Conservation (phyloP, 2,888 invertebrate species). For the Lithophane leautieri region DNA sequence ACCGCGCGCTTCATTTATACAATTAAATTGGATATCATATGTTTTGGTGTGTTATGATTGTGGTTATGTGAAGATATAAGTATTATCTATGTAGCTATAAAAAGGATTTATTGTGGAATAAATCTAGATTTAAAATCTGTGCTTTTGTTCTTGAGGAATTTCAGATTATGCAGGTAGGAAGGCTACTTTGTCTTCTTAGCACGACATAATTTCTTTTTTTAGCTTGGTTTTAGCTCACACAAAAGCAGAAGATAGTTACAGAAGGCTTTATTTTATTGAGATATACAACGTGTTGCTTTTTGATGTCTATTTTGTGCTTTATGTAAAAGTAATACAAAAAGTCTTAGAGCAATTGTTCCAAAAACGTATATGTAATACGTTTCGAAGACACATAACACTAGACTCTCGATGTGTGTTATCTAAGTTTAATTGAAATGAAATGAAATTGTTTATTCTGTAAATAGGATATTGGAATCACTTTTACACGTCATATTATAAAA, state of each 20-base stretch:
- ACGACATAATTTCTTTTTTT: background rate
- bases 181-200: background rate
- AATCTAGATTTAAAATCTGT: background rate
- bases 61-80: constrained; percentile 25
- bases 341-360: too few relatives aligned
- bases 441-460: too few relatives aligned
- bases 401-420: too few relatives aligned
- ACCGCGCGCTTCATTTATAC: constrained; percentile 50
- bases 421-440: too few relatives aligned
- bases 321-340: too few relatives aligned
- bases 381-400: too few relatives aligned
- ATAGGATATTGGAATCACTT: too few relatives aligned
- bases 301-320: too few relatives aligned
- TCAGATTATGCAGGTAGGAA: background rate
- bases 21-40: constrained; percentile 39
- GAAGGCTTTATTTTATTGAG: too few relatives aligned
- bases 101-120: constrained; percentile 11
- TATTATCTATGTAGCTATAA: constrained; percentile 16
- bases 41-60: constrained; percentile 17
- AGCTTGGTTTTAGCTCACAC: background rate
- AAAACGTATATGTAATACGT: too few relatives aligned
- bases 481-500: too few relatives aligned
- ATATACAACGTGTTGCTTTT: too few relatives aligned
- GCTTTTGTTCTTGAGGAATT: background rate
- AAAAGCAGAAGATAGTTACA: background rate